phyloP scores from a whole-genome alignment of 2,797 vertebrate genomes.

The Squalus acanthias region DNA sequence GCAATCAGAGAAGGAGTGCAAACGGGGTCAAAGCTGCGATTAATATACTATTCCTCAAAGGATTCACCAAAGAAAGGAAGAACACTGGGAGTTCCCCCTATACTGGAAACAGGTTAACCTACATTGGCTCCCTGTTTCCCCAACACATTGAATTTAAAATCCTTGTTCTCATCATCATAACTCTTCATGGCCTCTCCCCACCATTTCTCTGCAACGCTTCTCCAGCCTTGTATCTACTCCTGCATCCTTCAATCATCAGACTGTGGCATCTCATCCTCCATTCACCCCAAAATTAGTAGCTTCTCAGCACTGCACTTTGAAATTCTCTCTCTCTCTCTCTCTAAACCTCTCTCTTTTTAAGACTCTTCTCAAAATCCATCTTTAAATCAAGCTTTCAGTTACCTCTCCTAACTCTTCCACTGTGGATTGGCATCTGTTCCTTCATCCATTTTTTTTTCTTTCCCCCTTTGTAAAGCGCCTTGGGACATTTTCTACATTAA shows the following conservation, averaged over 20 bases:
- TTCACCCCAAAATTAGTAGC: not conserved
- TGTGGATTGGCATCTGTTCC: not conserved
- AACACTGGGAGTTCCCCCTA: not conserved
- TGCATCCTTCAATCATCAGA: not conserved
- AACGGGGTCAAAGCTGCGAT: not conserved
- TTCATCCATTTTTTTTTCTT: not conserved
- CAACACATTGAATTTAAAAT: not conserved
- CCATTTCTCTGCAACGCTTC: not conserved
- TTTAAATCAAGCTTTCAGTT: not conserved
- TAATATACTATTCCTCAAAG: not conserved
- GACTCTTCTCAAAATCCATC: not conserved
- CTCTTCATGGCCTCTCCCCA: not conserved
- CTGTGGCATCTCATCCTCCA: not conserved
- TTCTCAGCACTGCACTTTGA: not conserved
- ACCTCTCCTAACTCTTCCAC: not conserved
- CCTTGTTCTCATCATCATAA: not conserved
- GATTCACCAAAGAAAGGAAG: not conserved
- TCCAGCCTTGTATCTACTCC: not conserved
- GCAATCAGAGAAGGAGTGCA: not conserved
- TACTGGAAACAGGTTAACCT: not conserved
- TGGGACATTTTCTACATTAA: not conserved
- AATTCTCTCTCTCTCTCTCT: not conserved
- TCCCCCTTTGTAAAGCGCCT: not conserved
- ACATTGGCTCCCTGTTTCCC: not conserved
- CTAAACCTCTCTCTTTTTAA: not conserved